Evolutionary conservation across 2,113 vertebrate species (phyloP).

Genomic region (Serinus canaria): DNA sequence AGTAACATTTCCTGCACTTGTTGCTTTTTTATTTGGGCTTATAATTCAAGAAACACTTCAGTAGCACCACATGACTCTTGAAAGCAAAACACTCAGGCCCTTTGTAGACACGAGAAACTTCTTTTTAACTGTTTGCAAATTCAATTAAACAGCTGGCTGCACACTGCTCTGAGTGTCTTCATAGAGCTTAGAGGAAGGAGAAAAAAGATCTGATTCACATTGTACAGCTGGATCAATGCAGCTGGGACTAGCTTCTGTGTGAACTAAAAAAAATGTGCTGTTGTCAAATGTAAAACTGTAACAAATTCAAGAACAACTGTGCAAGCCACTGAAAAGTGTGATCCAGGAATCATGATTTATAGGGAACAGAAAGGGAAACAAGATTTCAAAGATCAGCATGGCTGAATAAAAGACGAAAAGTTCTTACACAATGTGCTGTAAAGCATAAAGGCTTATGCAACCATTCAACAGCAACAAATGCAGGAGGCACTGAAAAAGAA

Average conservation of each 20-base stretch:
- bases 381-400: neutral
- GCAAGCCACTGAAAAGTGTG: neutral
- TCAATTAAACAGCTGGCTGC: neutral
- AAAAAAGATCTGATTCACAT: neutral
- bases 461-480: neutral
- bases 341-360: neutral
- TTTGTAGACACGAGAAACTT: neutral
- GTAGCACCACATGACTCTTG: neutral
- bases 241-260: neutral
- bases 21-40: neutral
- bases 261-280: neutral
- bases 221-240: neutral
- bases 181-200: neutral
- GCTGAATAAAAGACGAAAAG: neutral
- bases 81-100: neutral
- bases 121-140: slow-evolving; percentile 4
- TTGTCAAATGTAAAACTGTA: neutral
- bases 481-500: neutral
- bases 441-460: neutral
- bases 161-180: neutral
- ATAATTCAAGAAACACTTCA: neutral
- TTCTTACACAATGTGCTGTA: neutral
- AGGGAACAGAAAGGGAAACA: neutral
- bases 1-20: neutral
- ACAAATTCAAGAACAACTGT: neutral